These are phyloP conservation scores for Spea multiplicata DNA, from an alignment of 2,113 vertebrate species.

Conservation along the genomic window DNA sequence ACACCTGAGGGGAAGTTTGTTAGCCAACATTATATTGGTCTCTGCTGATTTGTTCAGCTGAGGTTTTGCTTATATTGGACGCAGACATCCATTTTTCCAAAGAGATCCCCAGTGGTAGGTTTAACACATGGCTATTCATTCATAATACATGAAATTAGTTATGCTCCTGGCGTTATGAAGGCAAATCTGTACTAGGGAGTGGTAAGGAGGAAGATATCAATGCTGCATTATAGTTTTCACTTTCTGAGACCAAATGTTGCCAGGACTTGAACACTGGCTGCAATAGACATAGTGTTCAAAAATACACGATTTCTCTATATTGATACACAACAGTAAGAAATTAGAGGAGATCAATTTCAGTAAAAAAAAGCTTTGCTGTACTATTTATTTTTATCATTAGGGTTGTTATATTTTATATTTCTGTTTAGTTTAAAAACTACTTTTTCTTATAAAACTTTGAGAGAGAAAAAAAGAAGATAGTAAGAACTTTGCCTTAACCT, in stretches of 20 bases:
- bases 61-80: slow-evolving; percentile 14
- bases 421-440: no score
- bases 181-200: slow-evolving; percentile 11
- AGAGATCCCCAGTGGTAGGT: background rate
- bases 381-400: no score
- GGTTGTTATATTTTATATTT: no score
- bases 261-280: background rate
- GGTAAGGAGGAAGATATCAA: slow-evolving; percentile 10
- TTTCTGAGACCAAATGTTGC: background rate
- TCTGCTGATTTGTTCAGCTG: background rate
- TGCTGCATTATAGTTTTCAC: slow-evolving; percentile 18
- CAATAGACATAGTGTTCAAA: background rate
- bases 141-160: slow-evolving; percentile 8
- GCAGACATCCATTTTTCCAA: background rate
- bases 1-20: background rate
- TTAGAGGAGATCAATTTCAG: no score
- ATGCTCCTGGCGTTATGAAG: slow-evolving; percentile 8
- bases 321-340: background rate
- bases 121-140: slow-evolving; percentile 13
- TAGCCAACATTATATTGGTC: background rate
- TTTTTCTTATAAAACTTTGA: no score
- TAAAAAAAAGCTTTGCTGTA: no score
- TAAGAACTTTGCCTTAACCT: no score
- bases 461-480: no score
- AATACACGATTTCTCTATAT: background rate